Evolutionary conservation across 1,140 invertebrate species (phyloP), one percentile per base, ranked within the genome.

Genomic region (Drosophila tsacasi): DNA sequence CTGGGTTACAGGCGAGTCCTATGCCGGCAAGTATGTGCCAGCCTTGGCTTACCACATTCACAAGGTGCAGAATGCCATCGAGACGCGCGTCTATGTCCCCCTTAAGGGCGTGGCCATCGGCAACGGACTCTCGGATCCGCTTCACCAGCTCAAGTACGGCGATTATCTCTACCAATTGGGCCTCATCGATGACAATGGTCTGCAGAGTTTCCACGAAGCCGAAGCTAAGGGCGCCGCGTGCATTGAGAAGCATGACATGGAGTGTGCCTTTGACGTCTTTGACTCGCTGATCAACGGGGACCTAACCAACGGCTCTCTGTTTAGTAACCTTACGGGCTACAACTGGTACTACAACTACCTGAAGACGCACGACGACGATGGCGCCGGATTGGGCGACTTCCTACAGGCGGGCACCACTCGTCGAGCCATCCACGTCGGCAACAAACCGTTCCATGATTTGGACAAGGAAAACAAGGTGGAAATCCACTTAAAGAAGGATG

Each of bases 11-110:
- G 97, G 97, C 2, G 97, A 98, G 93, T 98, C 97, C 15, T 98
- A 98, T 93, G 97, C 95, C 13, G 97, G 97, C 5, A 96, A 96
- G 90, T 97, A 97, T 94, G 95, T 97, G 0, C 97, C 97, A n/a
- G 95, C 96, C 0, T 91, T 97, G 17, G 95, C 95, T 1, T 95
- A 97, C 85, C 95, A 96, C 19, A 97, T 98, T 54, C 95, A 97
- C 85, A 90, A 93, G 27, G 93, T 96, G 10, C 92, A 93, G 58
- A 93, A 91, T 54, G 81, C 92, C 73, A 94, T 94, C 42, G 95
- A 95, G 93, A 79, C 93, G 72, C 59, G 81, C 10, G 94, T 95
- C 10, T 90, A 94, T 58, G 76, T 94, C 9, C 95, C 95, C 68
- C 85, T 97, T 0, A 95, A 95, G 93, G 96, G 96, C 35, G 92